These are phyloP conservation scores for Apostichopus leukothele DNA, from an alignment of 53 echinoderm and acorn worm genomes.

Conservation along the genomic window DNA sequence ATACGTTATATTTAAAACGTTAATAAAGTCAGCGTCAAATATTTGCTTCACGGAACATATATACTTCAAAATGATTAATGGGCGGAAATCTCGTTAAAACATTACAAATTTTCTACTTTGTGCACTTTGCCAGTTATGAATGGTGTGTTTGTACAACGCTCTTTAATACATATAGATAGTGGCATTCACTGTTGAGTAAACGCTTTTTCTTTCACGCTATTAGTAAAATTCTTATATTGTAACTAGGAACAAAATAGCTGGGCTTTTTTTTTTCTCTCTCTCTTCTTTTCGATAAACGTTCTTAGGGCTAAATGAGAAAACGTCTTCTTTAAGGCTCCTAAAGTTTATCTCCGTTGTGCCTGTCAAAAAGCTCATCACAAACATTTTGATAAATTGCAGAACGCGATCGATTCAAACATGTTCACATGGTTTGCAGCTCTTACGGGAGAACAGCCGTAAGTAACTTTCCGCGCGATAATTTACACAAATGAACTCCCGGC, in stretches of 20 bases:
- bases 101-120: no score
- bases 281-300: not conserved
- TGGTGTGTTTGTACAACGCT: no score
- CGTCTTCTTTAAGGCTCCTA: not conserved
- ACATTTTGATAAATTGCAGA: constrained; percentile 42
- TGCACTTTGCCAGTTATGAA: no score
- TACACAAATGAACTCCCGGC: constrained; percentile 47
- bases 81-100: no score
- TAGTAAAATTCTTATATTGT: not conserved
- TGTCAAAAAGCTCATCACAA: constrained; percentile 36
- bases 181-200: not conserved
- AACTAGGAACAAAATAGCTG: not conserved
- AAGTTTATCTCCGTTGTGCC: constrained; percentile 30
- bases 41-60: no score
- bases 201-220: not conserved
- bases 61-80: no score
- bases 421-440: constrained; percentile 20
- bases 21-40: no score
- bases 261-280: not conserved
- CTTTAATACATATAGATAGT: not conserved
- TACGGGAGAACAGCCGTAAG: constrained; percentile 32
- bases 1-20: no score
- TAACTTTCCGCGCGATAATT: constrained; percentile 42
- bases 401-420: constrained; percentile 13
- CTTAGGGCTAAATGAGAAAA: not conserved